These are phyloP conservation scores for Eupeodes latifasciatus DNA, from an alignment of 2,888 invertebrate species.

Conservation along the genomic window DNA sequence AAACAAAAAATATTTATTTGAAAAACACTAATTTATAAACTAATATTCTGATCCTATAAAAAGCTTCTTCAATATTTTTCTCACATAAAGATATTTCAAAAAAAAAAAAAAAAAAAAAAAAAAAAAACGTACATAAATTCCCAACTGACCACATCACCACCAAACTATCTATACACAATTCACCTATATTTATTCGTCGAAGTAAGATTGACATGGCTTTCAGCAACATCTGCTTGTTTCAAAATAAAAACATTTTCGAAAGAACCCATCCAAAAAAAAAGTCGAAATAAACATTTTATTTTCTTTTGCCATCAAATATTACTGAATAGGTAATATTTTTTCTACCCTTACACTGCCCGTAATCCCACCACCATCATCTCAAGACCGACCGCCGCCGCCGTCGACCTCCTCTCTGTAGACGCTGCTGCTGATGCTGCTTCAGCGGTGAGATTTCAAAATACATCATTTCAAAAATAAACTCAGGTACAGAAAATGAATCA, in stretches of 20 bases:
- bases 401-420: no score
- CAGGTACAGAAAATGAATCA: constrained; percentile 34
- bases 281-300: constrained; percentile 16
- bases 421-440: no score
- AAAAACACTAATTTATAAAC: not conserved
- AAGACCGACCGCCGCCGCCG: no score
- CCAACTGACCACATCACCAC: not conserved
- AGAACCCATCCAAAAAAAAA: no score
- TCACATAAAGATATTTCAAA: constrained; percentile 8
- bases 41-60: not conserved
- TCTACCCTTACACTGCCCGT: not conserved
- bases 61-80: not conserved
- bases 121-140: constrained; percentile 7
- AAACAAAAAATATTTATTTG: not conserved
- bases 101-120: not conserved
- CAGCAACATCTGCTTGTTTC: constrained; percentile 50
- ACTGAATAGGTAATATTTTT: not conserved
- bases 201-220: constrained; percentile 55
- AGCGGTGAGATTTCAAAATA: not conserved
- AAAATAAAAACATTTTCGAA: constrained; percentile 23
- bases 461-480: constrained; percentile 31
- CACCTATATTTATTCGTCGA: not conserved
- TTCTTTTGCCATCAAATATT: not conserved
- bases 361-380: no score
- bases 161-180: not conserved